Conservation (phyloP, 2,113 vertebrate species). For the Thermophis baileyi region DNA sequence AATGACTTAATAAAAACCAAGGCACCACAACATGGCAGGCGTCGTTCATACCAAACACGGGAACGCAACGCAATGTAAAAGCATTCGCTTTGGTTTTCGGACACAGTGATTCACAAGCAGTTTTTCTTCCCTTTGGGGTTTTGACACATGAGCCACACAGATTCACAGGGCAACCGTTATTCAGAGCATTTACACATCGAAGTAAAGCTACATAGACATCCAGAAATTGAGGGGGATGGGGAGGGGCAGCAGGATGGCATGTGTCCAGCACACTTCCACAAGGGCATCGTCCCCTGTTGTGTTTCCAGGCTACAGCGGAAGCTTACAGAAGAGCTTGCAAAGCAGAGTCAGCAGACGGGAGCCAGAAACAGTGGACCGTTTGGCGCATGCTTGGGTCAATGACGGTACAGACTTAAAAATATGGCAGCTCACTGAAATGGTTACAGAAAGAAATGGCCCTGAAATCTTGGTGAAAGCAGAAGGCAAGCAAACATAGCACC, state of each 20-base stretch:
- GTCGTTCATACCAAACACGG: slow-evolving; percentile 66
- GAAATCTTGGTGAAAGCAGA: slow-evolving; percentile 72
- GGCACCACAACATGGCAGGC: slow-evolving; percentile 67
- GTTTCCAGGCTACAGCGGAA: slow-evolving; percentile 68
- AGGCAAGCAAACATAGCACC: slow-evolving; percentile 77
- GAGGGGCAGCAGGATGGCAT: slow-evolving; percentile 71
- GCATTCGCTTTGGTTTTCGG: slow-evolving; percentile 65
- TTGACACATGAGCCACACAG: slow-evolving; percentile 79
- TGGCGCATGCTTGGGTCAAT: slow-evolving; percentile 90
- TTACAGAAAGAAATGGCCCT: slow-evolving; percentile 81
- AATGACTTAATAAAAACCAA: slow-evolving; percentile 63
- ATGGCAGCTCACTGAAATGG: slow-evolving; percentile 98
- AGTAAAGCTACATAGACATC: slow-evolving; percentile 69
- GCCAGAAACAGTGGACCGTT: slow-evolving; percentile 73
- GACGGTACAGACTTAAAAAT: slow-evolving; percentile 86
- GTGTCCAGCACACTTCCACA: slow-evolving; percentile 65
- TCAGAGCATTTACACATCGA: slow-evolving; percentile 66
- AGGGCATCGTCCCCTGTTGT: slow-evolving; percentile 49
- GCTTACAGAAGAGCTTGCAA: slow-evolving; percentile 76
- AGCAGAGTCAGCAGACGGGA: slow-evolving; percentile 79
- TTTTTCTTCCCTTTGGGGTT: slow-evolving; percentile 50
- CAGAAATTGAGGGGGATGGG: slow-evolving; percentile 37
- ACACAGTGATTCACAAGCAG: slow-evolving; percentile 73
- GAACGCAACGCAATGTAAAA: slow-evolving; percentile 69
- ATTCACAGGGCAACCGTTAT: slow-evolving; percentile 76